Evolutionary conservation across 30 jellyfish, hydroid and myxozoan genomes (phyloP).

Genomic region (Sanderia malayensis): DNA sequence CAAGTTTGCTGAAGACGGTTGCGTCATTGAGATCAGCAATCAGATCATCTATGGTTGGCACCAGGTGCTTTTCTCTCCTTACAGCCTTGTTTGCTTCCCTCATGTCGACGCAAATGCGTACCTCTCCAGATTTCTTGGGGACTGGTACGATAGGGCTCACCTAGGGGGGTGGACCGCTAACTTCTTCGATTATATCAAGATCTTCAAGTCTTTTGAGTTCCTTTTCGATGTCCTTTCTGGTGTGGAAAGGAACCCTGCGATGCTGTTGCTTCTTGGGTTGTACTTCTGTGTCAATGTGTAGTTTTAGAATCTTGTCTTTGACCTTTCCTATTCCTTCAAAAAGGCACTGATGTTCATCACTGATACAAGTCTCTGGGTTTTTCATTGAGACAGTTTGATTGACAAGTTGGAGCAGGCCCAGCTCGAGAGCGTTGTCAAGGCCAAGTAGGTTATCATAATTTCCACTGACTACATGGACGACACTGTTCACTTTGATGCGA

Average conservation of each 20-base stretch:
- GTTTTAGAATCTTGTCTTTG: too few relatives aligned
- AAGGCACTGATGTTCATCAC: neutral
- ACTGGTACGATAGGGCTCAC: conserved; percentile 12
- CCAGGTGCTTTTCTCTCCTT: neutral
- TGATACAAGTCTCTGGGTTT: neutral
- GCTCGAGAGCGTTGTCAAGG: neutral
- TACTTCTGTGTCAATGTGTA: too few relatives aligned
- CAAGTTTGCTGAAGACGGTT: conserved; percentile 1
- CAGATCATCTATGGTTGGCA: conserved; percentile 6
- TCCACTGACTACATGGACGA: too few relatives aligned
- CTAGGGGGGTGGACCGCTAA: conserved; percentile 2
- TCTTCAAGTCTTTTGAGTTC: neutral
- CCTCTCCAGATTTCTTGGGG: too few relatives aligned
- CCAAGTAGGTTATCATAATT: too few relatives aligned
- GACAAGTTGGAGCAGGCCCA: neutral
- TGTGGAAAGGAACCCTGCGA: conserved; percentile 10
- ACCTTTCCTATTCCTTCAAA: conserved; percentile 8
- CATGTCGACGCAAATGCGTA: conserved; percentile 9
- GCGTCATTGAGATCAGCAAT: conserved; percentile 3
- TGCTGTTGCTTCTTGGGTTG: too few relatives aligned
- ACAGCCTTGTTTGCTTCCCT: conserved; percentile 2
- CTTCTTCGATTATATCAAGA: neutral
- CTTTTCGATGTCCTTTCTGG: neutral
- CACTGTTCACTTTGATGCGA: too few relatives aligned
- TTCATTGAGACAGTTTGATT: neutral